Conservation (phyloP, 2,113 vertebrate genomes). For the Hemiscyllium ocellatum region DNA sequence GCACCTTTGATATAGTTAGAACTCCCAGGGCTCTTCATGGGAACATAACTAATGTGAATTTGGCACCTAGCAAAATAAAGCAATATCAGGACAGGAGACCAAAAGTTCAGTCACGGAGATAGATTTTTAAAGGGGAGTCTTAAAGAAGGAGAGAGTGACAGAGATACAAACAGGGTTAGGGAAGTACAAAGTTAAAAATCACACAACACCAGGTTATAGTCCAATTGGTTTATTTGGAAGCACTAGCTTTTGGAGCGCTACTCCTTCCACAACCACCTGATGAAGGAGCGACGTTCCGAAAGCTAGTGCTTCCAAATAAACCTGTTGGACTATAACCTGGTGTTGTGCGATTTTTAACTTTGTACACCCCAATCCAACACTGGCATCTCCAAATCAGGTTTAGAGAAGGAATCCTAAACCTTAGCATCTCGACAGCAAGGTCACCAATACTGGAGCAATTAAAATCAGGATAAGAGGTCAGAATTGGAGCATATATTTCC, state of each 20-base stretch:
- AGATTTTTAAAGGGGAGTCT: neutral
- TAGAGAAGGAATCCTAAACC: neutral
- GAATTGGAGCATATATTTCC: neutral
- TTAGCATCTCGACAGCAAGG: neutral
- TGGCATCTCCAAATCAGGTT: neutral
- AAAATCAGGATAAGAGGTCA: neutral
- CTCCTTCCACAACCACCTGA: no score
- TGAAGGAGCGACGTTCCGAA: no score
- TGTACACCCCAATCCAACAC: no score
- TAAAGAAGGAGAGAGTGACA: neutral
- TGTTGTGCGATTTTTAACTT: no score
- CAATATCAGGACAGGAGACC: neutral
- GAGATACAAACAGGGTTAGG: neutral
- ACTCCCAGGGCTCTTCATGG: neutral
- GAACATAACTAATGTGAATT: neutral
- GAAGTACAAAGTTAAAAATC: no score
- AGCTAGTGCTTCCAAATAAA: no score
- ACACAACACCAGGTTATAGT: no score
- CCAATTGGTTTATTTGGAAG: no score
- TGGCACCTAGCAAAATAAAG: neutral
- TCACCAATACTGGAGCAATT: neutral
- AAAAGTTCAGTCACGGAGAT: neutral
- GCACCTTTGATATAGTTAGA: neutral
- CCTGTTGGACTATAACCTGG: no score
- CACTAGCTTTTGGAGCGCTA: no score